Evolutionary conservation across 2,888 invertebrate species (phyloP).

Genomic region (Empis livida): DNA sequence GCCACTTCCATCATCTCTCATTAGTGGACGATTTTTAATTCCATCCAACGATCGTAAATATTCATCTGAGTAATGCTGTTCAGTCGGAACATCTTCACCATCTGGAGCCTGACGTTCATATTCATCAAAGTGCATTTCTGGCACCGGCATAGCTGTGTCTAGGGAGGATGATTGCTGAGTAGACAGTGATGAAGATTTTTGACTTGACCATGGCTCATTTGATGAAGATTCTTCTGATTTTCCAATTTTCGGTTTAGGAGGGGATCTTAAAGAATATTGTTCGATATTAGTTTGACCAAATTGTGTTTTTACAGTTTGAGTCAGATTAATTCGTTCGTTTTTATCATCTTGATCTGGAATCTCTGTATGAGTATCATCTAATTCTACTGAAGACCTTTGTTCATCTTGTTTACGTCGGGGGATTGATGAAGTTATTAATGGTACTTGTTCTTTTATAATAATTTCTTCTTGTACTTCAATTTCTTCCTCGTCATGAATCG

Average conservation of each 20-base stretch:
- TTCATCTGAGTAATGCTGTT: slow-evolving; percentile 28
- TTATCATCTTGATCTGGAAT: slow-evolving; percentile 12
- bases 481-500: neutral
- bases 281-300: slow-evolving; percentile 25
- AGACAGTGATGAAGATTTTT: slow-evolving; percentile 26
- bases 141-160: slow-evolving; percentile 16
- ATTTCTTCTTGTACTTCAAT: slow-evolving; percentile 9
- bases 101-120: slow-evolving; percentile 36
- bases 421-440: slow-evolving; percentile 13
- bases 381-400: neutral
- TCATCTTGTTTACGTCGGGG: neutral
- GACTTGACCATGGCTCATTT: slow-evolving; percentile 23
- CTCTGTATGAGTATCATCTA: slow-evolving; percentile 19
- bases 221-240: slow-evolving; percentile 31
- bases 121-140: slow-evolving; percentile 42
- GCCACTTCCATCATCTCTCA: slow-evolving; percentile 48
- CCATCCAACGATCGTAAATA: slow-evolving; percentile 49
- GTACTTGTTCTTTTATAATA: slow-evolving; percentile 21
- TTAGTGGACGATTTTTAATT: slow-evolving; percentile 46
- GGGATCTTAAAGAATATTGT: slow-evolving; percentile 19
- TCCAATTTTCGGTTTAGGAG: slow-evolving; percentile 24
- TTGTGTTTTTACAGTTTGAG: slow-evolving; percentile 29
- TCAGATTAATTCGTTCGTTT: slow-evolving; percentile 12
- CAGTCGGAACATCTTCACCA: slow-evolving; percentile 23
- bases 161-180: slow-evolving; percentile 20